A percentile compares a stretch with the other conserved stretches of the same genome.
Conservation (phyloP, 2,113 vertebrate genomes). For the Misgurnus anguillicaudatus region DNA sequence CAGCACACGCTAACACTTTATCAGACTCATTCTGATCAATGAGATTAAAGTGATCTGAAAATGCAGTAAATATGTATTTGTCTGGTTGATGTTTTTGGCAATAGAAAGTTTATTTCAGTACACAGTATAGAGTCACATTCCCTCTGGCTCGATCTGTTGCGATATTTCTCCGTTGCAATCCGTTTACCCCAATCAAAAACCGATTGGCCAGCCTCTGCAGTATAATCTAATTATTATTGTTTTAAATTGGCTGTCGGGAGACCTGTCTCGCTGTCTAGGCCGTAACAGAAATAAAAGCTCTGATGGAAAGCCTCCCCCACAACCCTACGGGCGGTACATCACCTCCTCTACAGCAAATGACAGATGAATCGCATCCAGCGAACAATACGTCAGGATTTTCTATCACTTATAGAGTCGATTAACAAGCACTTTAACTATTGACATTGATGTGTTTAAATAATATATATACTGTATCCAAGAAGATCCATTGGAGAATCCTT, state of each 20-base stretch:
- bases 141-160: neutral
- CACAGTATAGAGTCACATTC: constrained; percentile 6
- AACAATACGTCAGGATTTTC: constrained; percentile 30
- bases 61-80: neutral
- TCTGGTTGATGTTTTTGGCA: too few relatives aligned
- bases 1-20: neutral
- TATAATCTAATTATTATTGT: constrained; percentile 16
- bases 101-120: neutral
- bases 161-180: neutral
- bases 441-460: neutral
- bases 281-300: constrained; percentile 28
- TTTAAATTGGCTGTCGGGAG: constrained; percentile 21
- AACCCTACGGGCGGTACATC: neutral
- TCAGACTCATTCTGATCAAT: neutral
- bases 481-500: too few relatives aligned
- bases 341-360: constrained; percentile 19
- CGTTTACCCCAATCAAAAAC: constrained; percentile 20
- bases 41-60: neutral
- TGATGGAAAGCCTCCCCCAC: neutral
- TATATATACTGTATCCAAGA: too few relatives aligned
- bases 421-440: constrained; percentile 23
- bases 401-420: constrained; percentile 14
- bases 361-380: constrained; percentile 14
- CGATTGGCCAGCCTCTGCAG: constrained; percentile 14
- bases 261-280: constrained; percentile 3